Evolutionary conservation across 2,797 vertebrate species (phyloP), one percentile per base, ranked within the genome.

Genomic region (Carapus acus): DNA sequence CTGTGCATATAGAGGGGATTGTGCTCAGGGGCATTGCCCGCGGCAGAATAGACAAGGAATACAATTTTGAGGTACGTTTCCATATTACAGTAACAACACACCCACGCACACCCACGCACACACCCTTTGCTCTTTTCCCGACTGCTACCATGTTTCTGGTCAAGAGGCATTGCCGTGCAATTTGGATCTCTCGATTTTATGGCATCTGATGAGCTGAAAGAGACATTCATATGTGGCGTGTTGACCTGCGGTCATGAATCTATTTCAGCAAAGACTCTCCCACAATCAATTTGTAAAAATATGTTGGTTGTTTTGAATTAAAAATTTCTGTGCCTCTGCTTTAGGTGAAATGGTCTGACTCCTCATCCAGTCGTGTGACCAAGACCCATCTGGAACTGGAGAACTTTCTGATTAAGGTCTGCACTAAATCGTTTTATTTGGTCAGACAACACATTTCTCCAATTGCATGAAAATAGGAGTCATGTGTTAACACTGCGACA

Each of bases 281-380:
- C 24, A 5, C 9, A 27, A 27, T 4, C 24, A 27, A 9, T 27
- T 4, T 27, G 24, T 27, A 9, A 5, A 4, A 27, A 4, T 27
- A 9, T 27, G 24, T 27, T 27, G 24, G 24, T 27, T 27, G 4
- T 27, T 27, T 27, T 27, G 24, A 5, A 9, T 5, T 27, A 9
- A 47, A 15, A 24, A 24, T 20, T 13, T 63, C 27, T n/a, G 42
- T 5, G 55, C 13, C 11, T 71, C 14, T 69, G 24, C 81, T 82
- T 50, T 64, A 87, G 87, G 85, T 88, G 49, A 85, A 77, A 52
- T 88, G 87, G 87, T 88, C 87, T 1, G 81, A 87, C 73, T 78
- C 74, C 2, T 83, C 85, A 1, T 83, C 75, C 2, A 88, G 76
- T 36, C 44, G 22, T 8, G 83, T 85, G 57, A 87, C 81, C 59